A percentile compares a stretch with the other conserved stretches of the same genome.
These are phyloP conservation scores for Microctonus hyperodae DNA, from an alignment of 2,888 invertebrate species.

Conservation along the genomic window DNA sequence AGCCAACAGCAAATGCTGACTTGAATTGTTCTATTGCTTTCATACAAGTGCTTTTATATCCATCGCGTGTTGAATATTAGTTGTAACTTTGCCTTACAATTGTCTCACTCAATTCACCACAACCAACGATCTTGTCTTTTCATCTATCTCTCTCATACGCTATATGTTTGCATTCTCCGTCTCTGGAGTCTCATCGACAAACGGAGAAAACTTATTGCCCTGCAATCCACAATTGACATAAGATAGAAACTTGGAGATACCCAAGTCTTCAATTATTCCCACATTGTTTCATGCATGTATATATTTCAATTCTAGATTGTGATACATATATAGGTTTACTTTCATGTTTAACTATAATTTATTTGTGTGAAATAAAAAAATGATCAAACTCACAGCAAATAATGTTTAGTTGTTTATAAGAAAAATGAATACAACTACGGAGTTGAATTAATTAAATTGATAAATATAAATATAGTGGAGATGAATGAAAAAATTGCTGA, in stretches of 20 bases:
- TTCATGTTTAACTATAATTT: not conserved
- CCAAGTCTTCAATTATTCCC: constrained; percentile 5
- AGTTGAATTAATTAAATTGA: not conserved
- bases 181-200: constrained; percentile 10
- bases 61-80: not conserved
- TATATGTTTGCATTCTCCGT: not conserved
- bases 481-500: not conserved
- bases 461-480: not conserved
- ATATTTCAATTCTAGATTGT: not conserved
- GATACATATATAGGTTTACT: not conserved
- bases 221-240: constrained; percentile 3
- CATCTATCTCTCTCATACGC: not conserved
- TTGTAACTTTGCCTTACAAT: not conserved
- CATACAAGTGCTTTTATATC: not conserved
- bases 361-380: not conserved
- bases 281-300: not conserved
- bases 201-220: constrained; percentile 1
- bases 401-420: not conserved
- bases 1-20: not conserved
- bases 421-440: not conserved
- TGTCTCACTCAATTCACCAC: not conserved
- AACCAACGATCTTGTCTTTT: not conserved
- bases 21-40: not conserved
- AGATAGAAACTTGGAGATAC: constrained; percentile 4
- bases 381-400: not conserved